phyloP scores from a whole-genome alignment of 2,797 vertebrate genomes.

The Lepus oiostolus region DNA sequence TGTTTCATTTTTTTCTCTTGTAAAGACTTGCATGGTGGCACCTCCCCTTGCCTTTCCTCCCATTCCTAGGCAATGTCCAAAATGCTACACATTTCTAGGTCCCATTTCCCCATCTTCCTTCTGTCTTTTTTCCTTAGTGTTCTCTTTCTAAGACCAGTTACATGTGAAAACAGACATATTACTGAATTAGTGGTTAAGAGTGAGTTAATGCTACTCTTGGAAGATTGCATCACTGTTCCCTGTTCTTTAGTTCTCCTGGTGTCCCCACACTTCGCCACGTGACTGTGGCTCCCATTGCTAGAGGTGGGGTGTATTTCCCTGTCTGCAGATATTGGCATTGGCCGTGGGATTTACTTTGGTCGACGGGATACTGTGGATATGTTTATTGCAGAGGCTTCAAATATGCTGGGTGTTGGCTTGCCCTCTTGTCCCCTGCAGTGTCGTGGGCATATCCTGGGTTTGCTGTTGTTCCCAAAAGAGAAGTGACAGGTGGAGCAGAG shows the following conservation, averaged over 20 bases:
- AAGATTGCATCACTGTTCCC: background rate
- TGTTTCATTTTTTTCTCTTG: slow-evolving; percentile 7
- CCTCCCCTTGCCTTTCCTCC: background rate
- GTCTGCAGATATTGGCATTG: background rate
- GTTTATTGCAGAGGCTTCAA: background rate
- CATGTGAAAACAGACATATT: background rate
- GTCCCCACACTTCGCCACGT: background rate
- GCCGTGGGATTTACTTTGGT: background rate
- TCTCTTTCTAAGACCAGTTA: slow-evolving; percentile 28
- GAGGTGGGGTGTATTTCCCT: background rate
- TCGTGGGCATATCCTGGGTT: background rate
- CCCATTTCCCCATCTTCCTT: background rate
- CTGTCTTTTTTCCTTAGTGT: background rate
- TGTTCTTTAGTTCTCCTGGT: background rate
- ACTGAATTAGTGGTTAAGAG: background rate
- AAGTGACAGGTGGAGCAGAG: background rate
- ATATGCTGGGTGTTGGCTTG: background rate
- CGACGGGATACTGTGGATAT: background rate
- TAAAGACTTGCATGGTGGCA: background rate
- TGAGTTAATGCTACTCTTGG: background rate
- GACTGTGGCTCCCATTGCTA: background rate
- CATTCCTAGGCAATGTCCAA: background rate
- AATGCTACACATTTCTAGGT: background rate
- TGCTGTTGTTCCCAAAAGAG: background rate
- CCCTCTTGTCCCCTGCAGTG: background rate